Evolutionary conservation across 2,797 vertebrate genomes (phyloP), one percentile per base, ranked within the genome.

Genomic region (Myotis daubentonii): DNA sequence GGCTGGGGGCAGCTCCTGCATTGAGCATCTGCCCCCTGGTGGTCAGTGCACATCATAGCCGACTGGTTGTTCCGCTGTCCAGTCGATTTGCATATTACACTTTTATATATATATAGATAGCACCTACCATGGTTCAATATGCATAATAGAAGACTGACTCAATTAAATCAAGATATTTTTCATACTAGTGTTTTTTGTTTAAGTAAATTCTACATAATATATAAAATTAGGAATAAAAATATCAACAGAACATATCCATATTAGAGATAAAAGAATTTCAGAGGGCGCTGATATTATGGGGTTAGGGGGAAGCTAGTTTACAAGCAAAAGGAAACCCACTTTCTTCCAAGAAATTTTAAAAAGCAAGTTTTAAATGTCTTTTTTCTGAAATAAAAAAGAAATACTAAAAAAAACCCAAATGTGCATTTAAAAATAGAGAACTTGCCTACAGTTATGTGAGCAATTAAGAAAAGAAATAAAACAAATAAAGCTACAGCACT

Each of bases 351-450:
- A 76, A 71, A 84, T 83, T 95, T 94, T 74, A 13, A 82, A 87
- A 93, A 87, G 49, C 41, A 80, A 81, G 53, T 55, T 83, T 89
- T 33, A 93, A 89, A 78, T 74, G 30, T 41, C 30, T 60, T 83
- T 81, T 79, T 91, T 60, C 84, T 74, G 6, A 95, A 94, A 90
- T 72, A 92, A 84, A 92, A 72, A 53, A 74, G 2, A 87, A 57
- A 57, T 60, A 87, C 12, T 84, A 25, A 66, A 94, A 97, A 95
- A 94, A 0, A 5, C 38, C 9, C 51, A 91, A 94, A 94, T 8
- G 6, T 84, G 30, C 49, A 82, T n/a, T n/a, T 91, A 93, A 91
- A 96, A 95, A 87, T 0, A 88, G 28, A 93, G 47, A 96, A 93
- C 12, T 49, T 85, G 81, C 7, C 55, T 51, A 83, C 25, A 78